Base-by-base conservation (phyloP, 2,888 invertebrate genomes). In the Eristalis intricaria region DNA sequence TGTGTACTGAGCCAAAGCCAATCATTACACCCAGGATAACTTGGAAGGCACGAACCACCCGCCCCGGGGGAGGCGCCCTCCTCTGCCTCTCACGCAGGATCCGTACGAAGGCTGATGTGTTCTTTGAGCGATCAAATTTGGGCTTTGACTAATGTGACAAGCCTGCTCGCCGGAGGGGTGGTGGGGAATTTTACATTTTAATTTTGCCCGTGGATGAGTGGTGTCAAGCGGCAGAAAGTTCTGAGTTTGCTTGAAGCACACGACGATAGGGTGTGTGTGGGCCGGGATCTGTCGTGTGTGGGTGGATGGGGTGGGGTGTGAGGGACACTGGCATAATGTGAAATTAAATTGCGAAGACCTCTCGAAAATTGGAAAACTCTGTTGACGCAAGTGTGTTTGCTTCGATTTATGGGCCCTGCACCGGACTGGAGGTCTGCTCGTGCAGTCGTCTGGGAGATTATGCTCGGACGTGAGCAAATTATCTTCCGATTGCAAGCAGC, bases 51-150 rank as follows among this genome's bases (percentile, higher is more conserved):
- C 43, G 58, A 40, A 32, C 29, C 58, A n/a, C 15, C 43, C 43
- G 43, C 43, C 1, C n/a, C 60, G 11, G 23, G 1, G 23, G 11
- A 60, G 19, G 22, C 58, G 26, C 23, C 4, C 3, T 10, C 15
- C 61, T n/a, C 63, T 50, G 22, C 23, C 13, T 63, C 43, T 19
- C 73, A 64, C 63, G 58, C 63, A 64, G 58, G 65, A 73, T 71
- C 69, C 38, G 19, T 43, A 26, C 68, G 15, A 56, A 40, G 66
- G 63, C 69, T 81, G 81, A 69, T 84, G 74, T 60, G 58, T 38
- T 78, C 40, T 79, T 19, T 79, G 32, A 63, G 19, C 43, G 68
- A 84, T 84, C 69, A 79, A 74, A 79, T 69, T 78, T 76, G 4
- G 65, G 63, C 40, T 60, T 70, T 35, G 40, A 56, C 64, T 75